These are phyloP conservation scores for Tachycineta bicolor DNA, from an alignment of 2,113 vertebrate species.

Conservation along the genomic window DNA sequence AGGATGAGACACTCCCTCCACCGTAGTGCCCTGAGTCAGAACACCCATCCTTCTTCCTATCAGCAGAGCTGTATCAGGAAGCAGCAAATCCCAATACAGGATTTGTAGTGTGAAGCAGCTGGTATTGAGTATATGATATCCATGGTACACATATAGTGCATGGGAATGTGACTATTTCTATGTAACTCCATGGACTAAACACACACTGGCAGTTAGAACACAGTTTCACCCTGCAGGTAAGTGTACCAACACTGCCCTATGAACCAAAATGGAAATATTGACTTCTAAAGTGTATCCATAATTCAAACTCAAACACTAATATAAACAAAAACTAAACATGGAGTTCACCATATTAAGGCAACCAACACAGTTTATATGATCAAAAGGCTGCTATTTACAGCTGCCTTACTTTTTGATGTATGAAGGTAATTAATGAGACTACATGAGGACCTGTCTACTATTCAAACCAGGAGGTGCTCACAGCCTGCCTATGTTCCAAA, in stretches of 20 bases:
- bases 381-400: not conserved
- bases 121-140: not conserved
- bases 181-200: not conserved
- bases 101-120: not conserved
- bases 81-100: not conserved
- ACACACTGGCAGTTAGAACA: not conserved
- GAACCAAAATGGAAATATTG: not conserved
- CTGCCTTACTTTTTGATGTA: not conserved
- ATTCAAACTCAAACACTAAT: not conserved
- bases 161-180: not conserved
- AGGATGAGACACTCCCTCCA: not conserved
- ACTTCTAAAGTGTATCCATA: not conserved
- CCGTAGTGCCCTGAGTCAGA: not conserved
- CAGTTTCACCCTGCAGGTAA: not conserved
- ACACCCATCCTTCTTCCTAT: not conserved
- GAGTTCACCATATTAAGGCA: not conserved
- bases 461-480: not conserved
- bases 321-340: not conserved
- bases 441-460: not conserved
- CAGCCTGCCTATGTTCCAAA: not conserved
- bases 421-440: not conserved
- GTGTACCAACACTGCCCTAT: not conserved
- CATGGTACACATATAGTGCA: fast-evolving
- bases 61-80: not conserved
- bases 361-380: not conserved